Conservation (phyloP, 2,888 invertebrate species). For the Phaonia tiefii region DNA sequence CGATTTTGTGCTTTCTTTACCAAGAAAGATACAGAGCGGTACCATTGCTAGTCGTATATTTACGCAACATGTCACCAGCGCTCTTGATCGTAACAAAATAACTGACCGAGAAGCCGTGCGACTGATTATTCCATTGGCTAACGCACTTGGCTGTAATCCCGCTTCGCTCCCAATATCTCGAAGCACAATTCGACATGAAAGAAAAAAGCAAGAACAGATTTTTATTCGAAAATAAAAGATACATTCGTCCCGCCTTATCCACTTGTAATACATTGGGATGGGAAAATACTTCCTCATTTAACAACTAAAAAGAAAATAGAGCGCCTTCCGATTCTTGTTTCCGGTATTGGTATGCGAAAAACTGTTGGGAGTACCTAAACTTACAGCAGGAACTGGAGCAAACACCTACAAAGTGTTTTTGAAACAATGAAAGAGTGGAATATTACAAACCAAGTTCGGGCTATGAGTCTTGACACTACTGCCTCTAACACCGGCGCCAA, state of each 20-base stretch:
- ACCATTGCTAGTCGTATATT: constrained; percentile 3
- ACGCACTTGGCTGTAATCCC: constrained; percentile 20
- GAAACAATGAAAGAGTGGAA: constrained; percentile 13
- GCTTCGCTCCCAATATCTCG: constrained; percentile 19
- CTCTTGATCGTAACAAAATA: constrained; percentile 7
- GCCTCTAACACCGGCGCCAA: background rate
- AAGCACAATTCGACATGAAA: constrained; percentile 34
- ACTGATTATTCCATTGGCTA: constrained; percentile 43
- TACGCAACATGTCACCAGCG: constrained; percentile 1
- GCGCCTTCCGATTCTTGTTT: too few relatives aligned
- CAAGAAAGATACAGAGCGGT: constrained; percentile 18
- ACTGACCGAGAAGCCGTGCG: constrained; percentile 39
- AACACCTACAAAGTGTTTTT: background rate
- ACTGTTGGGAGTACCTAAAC: background rate
- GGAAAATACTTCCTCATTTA: too few relatives aligned
- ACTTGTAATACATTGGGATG: too few relatives aligned
- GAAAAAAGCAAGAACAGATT: constrained; percentile 24
- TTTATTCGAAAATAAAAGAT: too few relatives aligned
- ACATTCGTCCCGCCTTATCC: too few relatives aligned
- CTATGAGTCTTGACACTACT: constrained; percentile 20
- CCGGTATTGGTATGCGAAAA: too few relatives aligned
- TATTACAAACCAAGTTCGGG: constrained; percentile 28
- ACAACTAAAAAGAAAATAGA: too few relatives aligned
- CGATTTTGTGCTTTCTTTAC: background rate
- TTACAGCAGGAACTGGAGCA: background rate